Evolutionary conservation across 2,113 vertebrate species (phyloP).

Genomic region (Callorhinus ursinus): DNA sequence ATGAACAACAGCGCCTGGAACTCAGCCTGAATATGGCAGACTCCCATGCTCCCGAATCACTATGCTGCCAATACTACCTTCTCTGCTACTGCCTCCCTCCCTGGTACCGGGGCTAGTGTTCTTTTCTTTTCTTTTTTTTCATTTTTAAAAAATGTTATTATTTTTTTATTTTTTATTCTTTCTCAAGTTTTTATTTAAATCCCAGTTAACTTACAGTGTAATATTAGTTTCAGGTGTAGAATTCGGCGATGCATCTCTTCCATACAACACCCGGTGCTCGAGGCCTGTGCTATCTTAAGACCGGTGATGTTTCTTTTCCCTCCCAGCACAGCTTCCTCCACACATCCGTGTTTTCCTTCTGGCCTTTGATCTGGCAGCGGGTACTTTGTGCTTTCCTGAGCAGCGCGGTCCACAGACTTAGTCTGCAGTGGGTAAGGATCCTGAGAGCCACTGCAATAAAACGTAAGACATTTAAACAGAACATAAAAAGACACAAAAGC

Average conservation of each 20-base stretch:
- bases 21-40: background rate
- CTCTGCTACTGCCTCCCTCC: background rate
- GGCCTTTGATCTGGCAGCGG: background rate
- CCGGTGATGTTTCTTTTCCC: background rate
- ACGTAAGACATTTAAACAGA: background rate
- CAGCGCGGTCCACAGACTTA: background rate
- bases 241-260: background rate
- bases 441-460: background rate
- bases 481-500: background rate
- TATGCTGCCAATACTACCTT: background rate
- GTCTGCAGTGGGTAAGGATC: background rate
- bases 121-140: background rate
- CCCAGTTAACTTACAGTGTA: background rate
- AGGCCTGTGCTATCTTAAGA: background rate
- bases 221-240: background rate
- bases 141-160: background rate
- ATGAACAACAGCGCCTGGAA: background rate
- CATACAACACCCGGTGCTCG: background rate
- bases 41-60: background rate
- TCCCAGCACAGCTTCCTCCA: background rate
- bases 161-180: background rate
- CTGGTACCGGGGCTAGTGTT: background rate
- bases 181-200: background rate
- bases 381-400: background rate
- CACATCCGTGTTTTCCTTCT: background rate